Percentiles rank a stretch among this genome's conserved stretches.
phyloP scores from a whole-genome alignment of 64 coral and sea anemone genomes.

The Platygyra sinensis region DNA sequence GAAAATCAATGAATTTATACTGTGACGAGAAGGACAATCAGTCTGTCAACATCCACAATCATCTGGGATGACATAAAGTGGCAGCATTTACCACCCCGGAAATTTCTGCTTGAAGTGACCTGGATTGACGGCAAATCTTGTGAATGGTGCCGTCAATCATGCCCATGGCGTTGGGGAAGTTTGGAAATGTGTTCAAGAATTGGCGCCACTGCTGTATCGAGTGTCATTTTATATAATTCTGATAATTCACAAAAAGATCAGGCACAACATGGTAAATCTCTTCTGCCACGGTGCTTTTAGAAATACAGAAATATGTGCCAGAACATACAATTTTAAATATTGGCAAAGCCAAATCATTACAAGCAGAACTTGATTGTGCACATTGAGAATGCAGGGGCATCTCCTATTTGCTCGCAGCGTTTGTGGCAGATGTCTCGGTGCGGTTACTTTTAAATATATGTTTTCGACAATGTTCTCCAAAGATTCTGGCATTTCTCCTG shows the following conservation, averaged over 20 bases:
- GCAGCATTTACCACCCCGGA: conserved; percentile 26
- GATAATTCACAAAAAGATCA: conserved; percentile 17
- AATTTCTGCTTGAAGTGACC: conserved; percentile 24
- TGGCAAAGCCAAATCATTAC: conserved; percentile 33
- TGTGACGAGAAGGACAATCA: no score
- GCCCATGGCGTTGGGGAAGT: conserved; percentile 22
- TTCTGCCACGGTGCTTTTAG: conserved; percentile 40
- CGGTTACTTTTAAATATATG: no score
- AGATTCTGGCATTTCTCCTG: no score
- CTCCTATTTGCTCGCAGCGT: no score
- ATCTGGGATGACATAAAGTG: conserved; percentile 43
- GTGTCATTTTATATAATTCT: conserved; percentile 24
- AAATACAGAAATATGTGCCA: conserved; percentile 17
- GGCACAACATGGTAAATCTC: conserved; percentile 39
- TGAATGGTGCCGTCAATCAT: neutral
- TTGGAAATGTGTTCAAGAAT: neutral
- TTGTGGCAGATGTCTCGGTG: no score
- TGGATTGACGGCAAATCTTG: neutral
- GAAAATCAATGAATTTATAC: no score
- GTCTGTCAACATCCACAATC: neutral
- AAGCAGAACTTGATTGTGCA: conserved; percentile 28
- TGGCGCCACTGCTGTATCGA: neutral
- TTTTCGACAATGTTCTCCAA: no score
- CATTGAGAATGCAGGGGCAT: conserved; percentile 6
- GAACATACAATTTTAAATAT: conserved; percentile 4